Conservation (phyloP, 2,797 vertebrate genomes). For the Notamacropus eugenii region DNA sequence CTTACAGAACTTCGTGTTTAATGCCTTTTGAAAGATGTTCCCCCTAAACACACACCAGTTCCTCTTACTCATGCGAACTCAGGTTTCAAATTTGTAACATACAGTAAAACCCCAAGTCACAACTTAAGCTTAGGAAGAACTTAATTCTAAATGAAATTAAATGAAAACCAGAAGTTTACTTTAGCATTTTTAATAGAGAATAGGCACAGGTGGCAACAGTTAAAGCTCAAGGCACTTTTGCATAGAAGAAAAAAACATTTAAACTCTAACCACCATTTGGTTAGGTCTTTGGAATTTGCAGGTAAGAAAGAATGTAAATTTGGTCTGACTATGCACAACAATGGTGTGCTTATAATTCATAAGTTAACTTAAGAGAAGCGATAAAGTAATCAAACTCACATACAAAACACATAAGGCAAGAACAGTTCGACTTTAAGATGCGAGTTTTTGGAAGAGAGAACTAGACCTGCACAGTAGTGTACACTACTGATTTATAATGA, state of each 20-base stretch:
- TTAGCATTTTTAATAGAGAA: constrained; percentile 41
- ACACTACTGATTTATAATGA: constrained; percentile 69
- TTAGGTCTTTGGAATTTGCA: constrained; percentile 53
- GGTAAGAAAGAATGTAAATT: constrained; percentile 41
- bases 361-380: constrained; percentile 51
- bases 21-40: not conserved
- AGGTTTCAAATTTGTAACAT: not conserved
- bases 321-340: constrained; percentile 27
- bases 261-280: constrained; percentile 43
- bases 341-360: constrained; percentile 34
- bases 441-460: constrained; percentile 34
- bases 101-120: not conserved
- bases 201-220: constrained; percentile 52
- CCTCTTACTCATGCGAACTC: not conserved
- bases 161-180: not conserved
- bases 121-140: not conserved
- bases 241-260: constrained; percentile 12
- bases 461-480: constrained; percentile 28
- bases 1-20: not conserved
- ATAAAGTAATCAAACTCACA: constrained; percentile 59
- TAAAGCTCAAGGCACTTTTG: constrained; percentile 46
- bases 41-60: not conserved
- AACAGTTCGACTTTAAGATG: constrained; percentile 44
- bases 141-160: not conserved
- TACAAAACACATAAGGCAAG: constrained; percentile 45